Conservation (phyloP, 2,888 invertebrate genomes). For the Eulithis testata region DNA sequence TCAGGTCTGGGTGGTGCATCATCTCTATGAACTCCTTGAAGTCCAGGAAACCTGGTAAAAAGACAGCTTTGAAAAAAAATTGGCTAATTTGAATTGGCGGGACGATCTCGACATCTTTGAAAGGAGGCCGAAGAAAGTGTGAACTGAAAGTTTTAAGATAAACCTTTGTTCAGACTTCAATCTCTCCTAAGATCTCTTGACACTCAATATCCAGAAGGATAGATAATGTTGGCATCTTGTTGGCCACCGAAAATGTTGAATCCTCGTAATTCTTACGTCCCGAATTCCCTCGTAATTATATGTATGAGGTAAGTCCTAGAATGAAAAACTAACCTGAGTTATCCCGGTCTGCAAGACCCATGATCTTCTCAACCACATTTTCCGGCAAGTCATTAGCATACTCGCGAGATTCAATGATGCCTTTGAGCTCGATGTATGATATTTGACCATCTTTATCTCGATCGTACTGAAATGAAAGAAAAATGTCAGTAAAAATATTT, state of each 20-base stretch:
- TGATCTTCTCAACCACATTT: conserved; percentile 87
- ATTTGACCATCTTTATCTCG: conserved; percentile 88
- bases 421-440: conserved; percentile 87
- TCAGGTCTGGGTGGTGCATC: conserved; percentile 86
- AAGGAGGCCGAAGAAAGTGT: no score
- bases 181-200: no score
- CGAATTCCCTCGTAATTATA: no score
- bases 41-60: conserved; percentile 84
- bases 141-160: no score
- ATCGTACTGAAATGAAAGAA: conserved; percentile 85
- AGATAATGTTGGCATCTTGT: no score
- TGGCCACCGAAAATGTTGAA: no score
- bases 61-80: neutral
- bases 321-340: conserved; percentile 64
- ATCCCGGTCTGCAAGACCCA: conserved; percentile 86
- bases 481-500: neutral
- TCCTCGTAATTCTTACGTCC: no score
- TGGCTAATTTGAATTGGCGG: no score
- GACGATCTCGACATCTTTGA: no score
- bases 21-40: conserved; percentile 90
- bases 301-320: no score
- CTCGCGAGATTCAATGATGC: conserved; percentile 84
- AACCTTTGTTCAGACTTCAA: no score
- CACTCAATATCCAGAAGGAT: no score
- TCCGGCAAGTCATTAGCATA: conserved; percentile 89